phyloP scores from a whole-genome alignment of 1,140 invertebrate species.

The Trinorchestia longiramus region DNA sequence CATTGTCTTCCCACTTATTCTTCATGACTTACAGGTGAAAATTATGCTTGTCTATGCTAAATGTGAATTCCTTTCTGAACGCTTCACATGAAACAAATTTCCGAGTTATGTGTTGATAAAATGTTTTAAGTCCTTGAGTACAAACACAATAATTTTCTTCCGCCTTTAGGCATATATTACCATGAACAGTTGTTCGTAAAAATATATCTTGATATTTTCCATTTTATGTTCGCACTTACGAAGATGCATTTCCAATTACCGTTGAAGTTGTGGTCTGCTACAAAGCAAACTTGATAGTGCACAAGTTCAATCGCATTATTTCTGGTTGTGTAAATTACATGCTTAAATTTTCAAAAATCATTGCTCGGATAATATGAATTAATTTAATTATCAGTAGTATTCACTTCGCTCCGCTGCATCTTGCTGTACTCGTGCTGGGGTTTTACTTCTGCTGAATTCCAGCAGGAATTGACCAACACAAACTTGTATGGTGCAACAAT shows the following conservation, averaged over 20 bases:
- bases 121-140: neutral
- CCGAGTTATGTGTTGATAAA: neutral
- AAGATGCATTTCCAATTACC: neutral
- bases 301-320: neutral
- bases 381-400: neutral
- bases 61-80: no score
- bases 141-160: neutral
- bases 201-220: neutral
- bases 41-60: no score
- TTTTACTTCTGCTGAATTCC: neutral
- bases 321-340: neutral
- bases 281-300: neutral
- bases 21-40: neutral
- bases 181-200: neutral
- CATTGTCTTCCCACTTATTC: neutral
- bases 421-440: neutral
- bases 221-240: neutral
- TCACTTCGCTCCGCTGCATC: neutral
- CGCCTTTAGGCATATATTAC: neutral
- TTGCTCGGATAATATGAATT: neutral
- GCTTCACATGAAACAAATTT: neutral
- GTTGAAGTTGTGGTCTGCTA: no score
- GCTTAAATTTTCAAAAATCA: neutral
- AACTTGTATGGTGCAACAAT: neutral
- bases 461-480: neutral